Evolutionary conservation across 2,888 invertebrate species (phyloP).

Genomic region (Monoplex corrugatus): DNA sequence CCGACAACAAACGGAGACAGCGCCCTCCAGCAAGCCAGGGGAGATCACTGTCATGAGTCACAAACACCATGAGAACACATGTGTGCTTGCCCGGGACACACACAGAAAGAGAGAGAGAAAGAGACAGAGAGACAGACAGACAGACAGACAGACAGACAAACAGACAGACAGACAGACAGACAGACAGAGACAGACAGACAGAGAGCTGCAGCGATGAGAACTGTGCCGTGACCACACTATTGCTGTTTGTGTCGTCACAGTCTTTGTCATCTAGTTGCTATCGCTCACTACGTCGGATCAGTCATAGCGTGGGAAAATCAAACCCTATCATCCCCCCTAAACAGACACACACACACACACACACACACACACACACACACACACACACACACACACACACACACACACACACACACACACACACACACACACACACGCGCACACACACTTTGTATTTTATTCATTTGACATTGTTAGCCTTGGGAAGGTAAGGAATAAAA

Average conservation of each 20-base stretch:
- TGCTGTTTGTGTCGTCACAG: neutral
- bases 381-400: too few species aligned
- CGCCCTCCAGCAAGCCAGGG: neutral
- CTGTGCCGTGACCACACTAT: neutral
- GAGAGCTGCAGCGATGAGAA: too few species aligned
- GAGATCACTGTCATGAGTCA: conserved; percentile 33
- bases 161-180: neutral
- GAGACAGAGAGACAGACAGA: too few species aligned
- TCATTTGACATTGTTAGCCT: too few species aligned
- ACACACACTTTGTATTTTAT: too few species aligned
- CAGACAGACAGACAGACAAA: neutral
- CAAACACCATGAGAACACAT: conserved; percentile 17
- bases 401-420: too few species aligned
- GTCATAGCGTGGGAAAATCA: neutral
- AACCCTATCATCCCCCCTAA: neutral
- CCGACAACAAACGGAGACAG: neutral
- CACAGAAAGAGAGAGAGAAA: neutral
- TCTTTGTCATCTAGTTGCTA: conserved; percentile 30
- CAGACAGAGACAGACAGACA: too few species aligned
- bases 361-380: too few species aligned
- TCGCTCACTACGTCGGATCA: neutral
- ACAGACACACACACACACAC: too few species aligned
- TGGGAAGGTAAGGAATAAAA: too few species aligned
- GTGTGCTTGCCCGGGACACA: too few species aligned
- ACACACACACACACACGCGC: too few species aligned